These are phyloP conservation scores for Pyrochroa serraticornis DNA, from an alignment of 2,888 invertebrate species.

Conservation along the genomic window DNA sequence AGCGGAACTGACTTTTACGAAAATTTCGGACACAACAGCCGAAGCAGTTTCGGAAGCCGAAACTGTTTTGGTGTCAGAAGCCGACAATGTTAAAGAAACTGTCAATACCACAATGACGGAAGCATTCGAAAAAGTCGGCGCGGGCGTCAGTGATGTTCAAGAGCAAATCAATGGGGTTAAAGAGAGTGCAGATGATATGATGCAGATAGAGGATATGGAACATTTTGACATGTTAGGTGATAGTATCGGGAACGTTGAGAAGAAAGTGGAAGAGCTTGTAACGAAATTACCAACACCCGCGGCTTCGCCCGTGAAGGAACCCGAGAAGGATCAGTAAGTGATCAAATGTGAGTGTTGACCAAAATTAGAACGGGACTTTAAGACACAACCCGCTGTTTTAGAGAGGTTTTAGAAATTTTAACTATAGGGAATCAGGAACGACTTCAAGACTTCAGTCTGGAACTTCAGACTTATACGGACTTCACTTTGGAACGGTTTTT, in stretches of 20 bases:
- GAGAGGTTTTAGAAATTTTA: too few relatives aligned
- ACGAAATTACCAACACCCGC: constrained; percentile 36
- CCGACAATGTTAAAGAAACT: constrained; percentile 42
- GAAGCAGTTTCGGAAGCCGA: constrained; percentile 54
- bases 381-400: constrained; percentile 1
- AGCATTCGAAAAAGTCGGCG: constrained; percentile 17
- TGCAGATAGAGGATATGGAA: constrained; percentile 46
- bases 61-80: constrained; percentile 50
- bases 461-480: not conserved
- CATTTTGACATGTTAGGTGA: constrained; percentile 44
- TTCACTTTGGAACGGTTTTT: too few relatives aligned
- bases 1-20: constrained; percentile 43
- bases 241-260: constrained; percentile 39
- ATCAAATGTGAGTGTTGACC: constrained; percentile 52
- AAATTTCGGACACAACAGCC: constrained; percentile 40
- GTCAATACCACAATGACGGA: constrained; percentile 14
- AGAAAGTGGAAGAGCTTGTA: constrained; percentile 43
- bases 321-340: constrained; percentile 53
- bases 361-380: constrained; percentile 13
- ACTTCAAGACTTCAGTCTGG: too few relatives aligned
- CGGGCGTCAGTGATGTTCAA: constrained; percentile 26
- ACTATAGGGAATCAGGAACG: too few relatives aligned
- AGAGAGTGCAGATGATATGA: constrained; percentile 38
- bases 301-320: constrained; percentile 41
- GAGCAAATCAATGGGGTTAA: constrained; percentile 35